Base-by-base conservation (phyloP, 1,140 invertebrate species). In the Drosophila fuyamai region DNA sequence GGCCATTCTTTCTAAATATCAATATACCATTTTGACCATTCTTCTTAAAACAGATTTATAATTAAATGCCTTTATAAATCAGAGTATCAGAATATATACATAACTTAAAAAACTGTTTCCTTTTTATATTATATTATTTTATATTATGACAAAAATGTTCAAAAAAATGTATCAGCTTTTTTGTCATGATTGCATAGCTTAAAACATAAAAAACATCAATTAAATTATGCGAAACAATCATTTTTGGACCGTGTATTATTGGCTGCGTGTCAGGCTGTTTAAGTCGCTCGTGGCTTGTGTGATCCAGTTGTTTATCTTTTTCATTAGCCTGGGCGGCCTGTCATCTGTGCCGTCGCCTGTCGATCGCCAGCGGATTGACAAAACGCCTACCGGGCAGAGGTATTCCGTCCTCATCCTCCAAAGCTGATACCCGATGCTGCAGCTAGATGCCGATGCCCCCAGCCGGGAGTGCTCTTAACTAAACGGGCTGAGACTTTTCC, bases 241-340 rank as follows among this genome's bases (percentile, higher is more conserved):
- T 36, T 65, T 44, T 2, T 14, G 63, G 36, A 0, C 14, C 1
- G 65, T 68, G 65, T 14, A 68, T 8, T 14, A 8, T 32, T 48
- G 38, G 41, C 76, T 76, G 80, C 70, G 81, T 71, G 76, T 70
- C 41, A 61, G 27, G 35, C 40, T 50, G 53, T 12, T 53, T 40
- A 32, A 40, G 36, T 16, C 14, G 66, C 44, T 51, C 38, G 57
- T 62, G 62, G 56, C 51, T 43, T 68, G 56, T 79, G 81, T 88
- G 76, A 83, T 83, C 83, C 79, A 86, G 83, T 86, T 86, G 82
- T 86, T 86, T 88, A 86, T 86, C 82, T 86, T 88, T 88, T 86
- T 86, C 82, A 86, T 86, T 86, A 86, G 79, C 79, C 83, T 83
- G 84, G 83, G 84, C 82, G 79, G 83, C 82, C 83, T 88, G 84